These are phyloP conservation scores for Uloborus diversus DNA, from an alignment of 1,140 invertebrate genomes.

Conservation along the genomic window DNA sequence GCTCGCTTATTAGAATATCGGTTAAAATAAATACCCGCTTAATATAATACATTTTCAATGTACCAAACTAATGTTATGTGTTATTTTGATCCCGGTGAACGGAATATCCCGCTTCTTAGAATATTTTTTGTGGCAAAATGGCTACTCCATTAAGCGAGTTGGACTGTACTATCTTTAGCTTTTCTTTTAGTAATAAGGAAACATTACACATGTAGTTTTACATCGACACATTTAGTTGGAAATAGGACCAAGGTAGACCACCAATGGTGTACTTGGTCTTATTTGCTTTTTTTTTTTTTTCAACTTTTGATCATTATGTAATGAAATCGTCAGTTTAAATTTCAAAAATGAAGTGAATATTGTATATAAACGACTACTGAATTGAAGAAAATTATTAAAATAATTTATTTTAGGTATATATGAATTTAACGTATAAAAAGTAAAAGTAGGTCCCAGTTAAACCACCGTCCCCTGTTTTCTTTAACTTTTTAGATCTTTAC, in stretches of 20 bases:
- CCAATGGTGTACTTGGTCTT: too few species aligned
- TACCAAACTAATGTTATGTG: neutral
- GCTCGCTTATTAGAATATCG: neutral
- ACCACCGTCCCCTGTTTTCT: neutral
- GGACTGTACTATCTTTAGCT: too few species aligned
- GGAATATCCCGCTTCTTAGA: neutral
- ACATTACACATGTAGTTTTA: too few species aligned
- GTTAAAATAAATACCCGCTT: neutral
- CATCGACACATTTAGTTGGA: too few species aligned
- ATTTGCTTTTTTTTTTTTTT: too few species aligned
- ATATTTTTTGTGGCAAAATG: too few species aligned
- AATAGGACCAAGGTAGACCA: too few species aligned
- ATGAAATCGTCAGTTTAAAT: neutral
- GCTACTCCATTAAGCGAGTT: too few species aligned
- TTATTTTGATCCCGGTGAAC: neutral
- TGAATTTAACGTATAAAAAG: neutral
- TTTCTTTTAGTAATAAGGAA: too few species aligned
- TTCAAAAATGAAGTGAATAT: neutral
- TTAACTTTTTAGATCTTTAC: neutral
- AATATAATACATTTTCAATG: neutral
- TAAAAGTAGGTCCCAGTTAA: neutral
- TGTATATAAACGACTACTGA: neutral
- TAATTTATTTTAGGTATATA: neutral
- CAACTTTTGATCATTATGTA: too few species aligned
- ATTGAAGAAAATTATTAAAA: neutral